Evolutionary conservation across 1,140 invertebrate genomes (phyloP).

Genomic region (Phocides pigmalion): DNA sequence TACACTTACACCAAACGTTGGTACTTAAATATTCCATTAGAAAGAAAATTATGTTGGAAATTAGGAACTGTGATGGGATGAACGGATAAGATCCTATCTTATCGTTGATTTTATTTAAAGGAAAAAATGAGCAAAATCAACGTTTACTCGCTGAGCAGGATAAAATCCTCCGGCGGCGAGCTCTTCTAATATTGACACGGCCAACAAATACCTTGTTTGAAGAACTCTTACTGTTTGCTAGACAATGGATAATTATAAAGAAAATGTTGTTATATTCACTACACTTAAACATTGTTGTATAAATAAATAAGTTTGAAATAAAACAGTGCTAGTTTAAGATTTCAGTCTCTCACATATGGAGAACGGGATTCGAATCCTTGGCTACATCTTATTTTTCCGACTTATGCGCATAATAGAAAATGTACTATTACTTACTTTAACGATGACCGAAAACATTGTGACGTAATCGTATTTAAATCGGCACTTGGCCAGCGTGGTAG

Average conservation of each 20-base stretch:
- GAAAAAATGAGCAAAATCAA: constrained; percentile 33
- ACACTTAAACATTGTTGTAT: too few species aligned
- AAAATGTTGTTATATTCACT: not conserved
- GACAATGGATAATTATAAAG: constrained; percentile 42
- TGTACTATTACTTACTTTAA: too few species aligned
- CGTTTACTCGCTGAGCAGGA: constrained; percentile 17
- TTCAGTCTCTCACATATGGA: too few species aligned
- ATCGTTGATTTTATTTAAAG: constrained; percentile 21
- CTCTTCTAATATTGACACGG: constrained; percentile 42
- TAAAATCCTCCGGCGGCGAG: constrained; percentile 28
- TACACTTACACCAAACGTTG: not conserved
- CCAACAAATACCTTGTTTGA: constrained; percentile 38
- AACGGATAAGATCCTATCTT: constrained; percentile 23
- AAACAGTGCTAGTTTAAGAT: too few species aligned
- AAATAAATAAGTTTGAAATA: too few species aligned
- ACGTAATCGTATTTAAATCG: too few species aligned
- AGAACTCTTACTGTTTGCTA: constrained; percentile 37
- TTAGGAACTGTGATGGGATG: constrained; percentile 22
- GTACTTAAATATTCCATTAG: constrained; percentile 14
- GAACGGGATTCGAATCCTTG: too few species aligned
- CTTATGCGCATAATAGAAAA: too few species aligned
- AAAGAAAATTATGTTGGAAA: constrained; percentile 26
- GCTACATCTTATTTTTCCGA: too few species aligned
- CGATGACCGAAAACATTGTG: too few species aligned
- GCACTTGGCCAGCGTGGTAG: too few species aligned